Evolutionary conservation across 2,888 invertebrate genomes (phyloP), one percentile per base, ranked within the genome.

Genomic region (Euzophera pinguis): DNA sequence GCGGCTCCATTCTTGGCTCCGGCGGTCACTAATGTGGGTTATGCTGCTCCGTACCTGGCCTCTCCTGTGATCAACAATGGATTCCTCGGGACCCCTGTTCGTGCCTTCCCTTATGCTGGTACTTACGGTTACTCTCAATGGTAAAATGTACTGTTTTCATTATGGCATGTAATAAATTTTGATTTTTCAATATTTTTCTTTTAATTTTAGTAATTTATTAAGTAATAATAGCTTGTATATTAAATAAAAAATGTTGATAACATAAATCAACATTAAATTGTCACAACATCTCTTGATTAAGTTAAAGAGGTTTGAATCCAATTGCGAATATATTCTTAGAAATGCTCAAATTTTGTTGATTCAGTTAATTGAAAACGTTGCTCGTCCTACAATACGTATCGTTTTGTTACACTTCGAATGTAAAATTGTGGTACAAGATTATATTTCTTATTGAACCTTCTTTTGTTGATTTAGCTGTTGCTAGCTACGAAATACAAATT

Each of bases 1-100:
- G 35, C 35, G 10, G 55, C 58, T 1, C 58, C 66, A 6, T 60
- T 67, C n/a, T 53, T 70, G 47, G 62, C 70, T 10, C 29, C 39
- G 13, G 16, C 45, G 1, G 29, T 43, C 12, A 12, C 3, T 1
- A 12, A 12, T 6, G 13, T 43, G 13, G 43, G 43, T 8, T 43
- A 10, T 8, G 7, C 43, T 12, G 43, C 27, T 3, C 43, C 43
- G 12, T 13, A 12, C 13, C 7, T 29, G 27, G 43, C 43, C 9
- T 9, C 43, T 29, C 27, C 43, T 29, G 13, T 43, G 12, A 29
- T 43, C 27, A 43, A 13, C 29, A 22, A 22, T 3, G 43, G 43
- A 1, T 27, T 8, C 27, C 8, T 13, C 27, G 43, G 12, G 29
- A 4, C 22, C 2, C 43, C 27, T 7, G 8, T 43, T 12, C 14